Evolutionary conservation across 1,140 invertebrate species (phyloP), one percentile per base, ranked within the genome.

Genomic region (Nasonia longicornis): DNA sequence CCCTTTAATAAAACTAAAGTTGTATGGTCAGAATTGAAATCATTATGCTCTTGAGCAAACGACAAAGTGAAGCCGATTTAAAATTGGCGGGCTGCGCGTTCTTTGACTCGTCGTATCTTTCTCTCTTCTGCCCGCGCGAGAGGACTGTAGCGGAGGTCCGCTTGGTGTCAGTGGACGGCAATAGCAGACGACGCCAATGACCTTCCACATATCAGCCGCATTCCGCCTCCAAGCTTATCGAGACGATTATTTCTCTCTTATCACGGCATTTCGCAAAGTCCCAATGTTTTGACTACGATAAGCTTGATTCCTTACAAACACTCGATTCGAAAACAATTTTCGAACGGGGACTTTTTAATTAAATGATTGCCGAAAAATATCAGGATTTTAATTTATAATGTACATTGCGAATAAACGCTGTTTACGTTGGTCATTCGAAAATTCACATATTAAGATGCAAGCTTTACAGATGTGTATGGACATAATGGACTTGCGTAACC

Each of bases 131-230:
- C 14, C 31, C 31, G 26, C 14, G 11, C 45, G 11, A 52, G 48
- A 52, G 48, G 12, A 52, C 38, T 42, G 38, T 8, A 42, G 38
- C 38, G 38, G 38, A 42, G 38, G 8, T 63, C 14, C n/a, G 58
- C 3, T 6, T 3, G n/a, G 14, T 7, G n/a, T 63, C 58, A 64
- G 63, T 20, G 45, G 45, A 64, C 7, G 20, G 20, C 3, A 20
- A 14, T 29, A 66, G 64, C n/a, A 20, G 38, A 67, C 26, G 75
- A 48, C 38, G 75, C 12, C 38, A 67, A 77, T 77, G 75, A 69
- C 75, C n/a, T 67, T 69, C 38, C 38, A 7, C 38, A 11, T 42
- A 42, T 42, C 38, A 42, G 7, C 10, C 38, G 7, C 31, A 16
- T 77, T 3, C 38, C 1, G 29, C 52, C 12, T 38, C 3, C n/a